Percentiles rank a stretch among this genome's conserved stretches.
phyloP scores from a whole-genome alignment of 1,140 invertebrate genomes.

The Apolygus lucorum region DNA sequence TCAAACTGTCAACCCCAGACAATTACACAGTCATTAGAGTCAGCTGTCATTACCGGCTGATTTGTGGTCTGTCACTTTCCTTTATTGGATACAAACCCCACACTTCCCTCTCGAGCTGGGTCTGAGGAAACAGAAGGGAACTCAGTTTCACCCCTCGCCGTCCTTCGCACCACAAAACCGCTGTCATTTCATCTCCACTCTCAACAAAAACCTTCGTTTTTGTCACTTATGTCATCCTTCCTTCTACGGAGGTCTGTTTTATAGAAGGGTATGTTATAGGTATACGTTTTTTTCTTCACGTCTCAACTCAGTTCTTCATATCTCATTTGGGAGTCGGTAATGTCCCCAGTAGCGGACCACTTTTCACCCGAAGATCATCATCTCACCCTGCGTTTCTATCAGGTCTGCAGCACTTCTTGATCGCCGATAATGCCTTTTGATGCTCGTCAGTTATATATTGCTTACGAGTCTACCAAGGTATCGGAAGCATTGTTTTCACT shows the following conservation, averaged over 20 bases:
- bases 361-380: background rate
- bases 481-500: no score
- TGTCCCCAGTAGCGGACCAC: background rate
- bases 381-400: no score
- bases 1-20: background rate
- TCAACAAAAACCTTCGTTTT: background rate
- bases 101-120: background rate
- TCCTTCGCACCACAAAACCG: background rate
- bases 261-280: no score
- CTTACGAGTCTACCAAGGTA: no score
- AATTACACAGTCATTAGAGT: slow-evolving; percentile 1
- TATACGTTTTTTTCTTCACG: background rate
- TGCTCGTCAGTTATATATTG: no score
- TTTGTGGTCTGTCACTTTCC: background rate
- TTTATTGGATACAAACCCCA: background rate
- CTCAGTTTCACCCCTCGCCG: background rate
- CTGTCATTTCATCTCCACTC: background rate
- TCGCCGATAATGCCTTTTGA: no score
- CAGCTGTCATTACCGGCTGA: background rate
- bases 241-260: background rate
- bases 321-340: background rate
- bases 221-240: background rate
- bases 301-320: background rate
- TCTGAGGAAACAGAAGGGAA: background rate
- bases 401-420: no score